Percentiles rank a stretch among this genome's conserved stretches.
These are phyloP conservation scores for Xenopus borealis DNA, from an alignment of 2,113 vertebrate genomes.

Conservation along the genomic window DNA sequence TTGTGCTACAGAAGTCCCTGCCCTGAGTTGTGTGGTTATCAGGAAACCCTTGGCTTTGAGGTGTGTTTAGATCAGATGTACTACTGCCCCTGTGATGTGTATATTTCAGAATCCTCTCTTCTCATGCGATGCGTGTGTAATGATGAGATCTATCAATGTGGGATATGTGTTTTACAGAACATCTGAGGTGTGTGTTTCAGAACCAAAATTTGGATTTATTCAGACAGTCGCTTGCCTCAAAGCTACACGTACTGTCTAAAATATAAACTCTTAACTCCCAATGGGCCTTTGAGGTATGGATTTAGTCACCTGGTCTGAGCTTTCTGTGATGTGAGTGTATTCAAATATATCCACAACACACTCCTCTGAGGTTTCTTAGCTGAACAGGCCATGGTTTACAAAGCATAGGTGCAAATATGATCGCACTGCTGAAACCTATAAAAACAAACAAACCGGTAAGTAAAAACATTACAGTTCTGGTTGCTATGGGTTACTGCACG, in stretches of 20 bases:
- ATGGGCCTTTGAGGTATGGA: not conserved
- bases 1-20: not conserved
- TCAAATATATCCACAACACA: not conserved
- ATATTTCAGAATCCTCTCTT: constrained; percentile 4
- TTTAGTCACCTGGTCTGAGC: no score
- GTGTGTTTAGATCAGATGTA: constrained; percentile 3
- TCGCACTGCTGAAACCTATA: no score
- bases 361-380: not conserved
- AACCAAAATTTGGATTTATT: not conserved
- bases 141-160: not conserved
- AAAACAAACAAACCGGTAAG: no score
- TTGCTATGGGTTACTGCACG: no score
- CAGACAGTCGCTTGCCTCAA: not conserved
- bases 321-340: not conserved
- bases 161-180: not conserved
- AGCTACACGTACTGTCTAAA: not conserved
- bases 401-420: no score
- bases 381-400: not conserved
- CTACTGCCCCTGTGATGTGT: constrained; percentile 2
- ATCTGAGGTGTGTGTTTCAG: constrained; percentile 6
- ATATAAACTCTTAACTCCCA: not conserved
- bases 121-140: constrained; percentile 2
- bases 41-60: constrained; percentile 3
- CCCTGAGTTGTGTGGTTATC: not conserved
- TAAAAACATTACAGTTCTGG: no score